Conservation (phyloP, 2,113 vertebrate species). For the Ranitomeya variabilis region DNA sequence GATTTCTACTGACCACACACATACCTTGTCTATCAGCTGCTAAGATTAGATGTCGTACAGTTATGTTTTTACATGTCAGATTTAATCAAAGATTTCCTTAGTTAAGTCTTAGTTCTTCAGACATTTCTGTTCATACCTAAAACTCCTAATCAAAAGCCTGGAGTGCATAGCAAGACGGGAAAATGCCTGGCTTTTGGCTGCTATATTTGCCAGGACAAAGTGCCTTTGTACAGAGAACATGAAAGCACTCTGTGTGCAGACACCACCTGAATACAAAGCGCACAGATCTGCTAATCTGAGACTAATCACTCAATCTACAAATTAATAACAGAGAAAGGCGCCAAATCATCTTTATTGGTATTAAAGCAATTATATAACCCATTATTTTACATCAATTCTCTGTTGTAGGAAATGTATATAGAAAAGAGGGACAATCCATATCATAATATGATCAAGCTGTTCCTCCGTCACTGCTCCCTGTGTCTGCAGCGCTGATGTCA, state of each 20-base stretch:
- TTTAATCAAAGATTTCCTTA: neutral
- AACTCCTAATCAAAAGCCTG: neutral
- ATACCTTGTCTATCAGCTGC: neutral
- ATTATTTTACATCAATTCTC: neutral
- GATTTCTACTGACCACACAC: neutral
- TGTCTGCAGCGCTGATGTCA: too few species aligned
- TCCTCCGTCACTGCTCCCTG: too few species aligned
- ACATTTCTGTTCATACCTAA: neutral
- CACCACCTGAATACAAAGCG: conserved; percentile 45
- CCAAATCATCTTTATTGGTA: neutral
- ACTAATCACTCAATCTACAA: conserved; percentile 15
- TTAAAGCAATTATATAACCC: neutral
- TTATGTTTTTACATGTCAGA: neutral
- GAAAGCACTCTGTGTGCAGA: conserved; percentile 40
- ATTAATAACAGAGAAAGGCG: conserved; percentile 6
- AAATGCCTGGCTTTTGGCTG: conserved; percentile 16
- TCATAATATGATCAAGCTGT: neutral
- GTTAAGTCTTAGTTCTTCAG: neutral
- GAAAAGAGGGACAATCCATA: neutral
- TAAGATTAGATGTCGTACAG: neutral
- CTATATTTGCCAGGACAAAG: conserved; percentile 28
- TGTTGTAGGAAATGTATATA: neutral
- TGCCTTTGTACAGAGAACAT: conserved; percentile 42
- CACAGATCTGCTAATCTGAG: conserved; percentile 12
- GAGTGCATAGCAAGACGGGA: neutral